Conservation (phyloP, 2,797 vertebrate genomes). For the Phalloptychus januarius region DNA sequence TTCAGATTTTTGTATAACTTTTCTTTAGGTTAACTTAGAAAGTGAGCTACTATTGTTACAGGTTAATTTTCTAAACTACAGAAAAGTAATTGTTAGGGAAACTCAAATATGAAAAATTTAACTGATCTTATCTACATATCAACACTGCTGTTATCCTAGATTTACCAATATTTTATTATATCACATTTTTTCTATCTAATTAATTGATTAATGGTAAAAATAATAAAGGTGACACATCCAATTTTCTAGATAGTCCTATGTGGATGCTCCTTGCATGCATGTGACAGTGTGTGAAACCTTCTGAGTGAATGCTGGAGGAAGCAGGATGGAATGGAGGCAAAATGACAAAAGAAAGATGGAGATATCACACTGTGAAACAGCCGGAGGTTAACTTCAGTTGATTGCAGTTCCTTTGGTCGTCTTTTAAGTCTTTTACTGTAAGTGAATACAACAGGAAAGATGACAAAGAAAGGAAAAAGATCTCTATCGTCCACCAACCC, state of each 20-base stretch:
- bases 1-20: too few species aligned
- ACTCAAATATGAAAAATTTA: too few species aligned
- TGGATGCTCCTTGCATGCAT: neutral
- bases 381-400: neutral
- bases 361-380: neutral
- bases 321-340: neutral
- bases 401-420: neutral
- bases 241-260: neutral
- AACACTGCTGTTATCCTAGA: too few species aligned
- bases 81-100: too few species aligned
- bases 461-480: neutral
- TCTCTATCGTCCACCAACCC: neutral
- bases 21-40: too few species aligned
- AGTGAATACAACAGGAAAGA: neutral
- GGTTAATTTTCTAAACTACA: too few species aligned
- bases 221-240: neutral
- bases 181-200: too few species aligned
- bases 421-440: neutral
- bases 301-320: constrained; percentile 13
- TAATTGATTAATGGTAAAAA: too few species aligned
- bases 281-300: constrained; percentile 2
- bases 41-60: too few species aligned
- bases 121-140: too few species aligned
- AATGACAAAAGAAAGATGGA: constrained; percentile 16
- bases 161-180: too few species aligned